Percentiles rank a stretch among this genome's conserved stretches.
Evolutionary conservation across 35 echinoderm and acorn worm genomes (phyloP).

Genomic region (Lytechinus variegatus): DNA sequence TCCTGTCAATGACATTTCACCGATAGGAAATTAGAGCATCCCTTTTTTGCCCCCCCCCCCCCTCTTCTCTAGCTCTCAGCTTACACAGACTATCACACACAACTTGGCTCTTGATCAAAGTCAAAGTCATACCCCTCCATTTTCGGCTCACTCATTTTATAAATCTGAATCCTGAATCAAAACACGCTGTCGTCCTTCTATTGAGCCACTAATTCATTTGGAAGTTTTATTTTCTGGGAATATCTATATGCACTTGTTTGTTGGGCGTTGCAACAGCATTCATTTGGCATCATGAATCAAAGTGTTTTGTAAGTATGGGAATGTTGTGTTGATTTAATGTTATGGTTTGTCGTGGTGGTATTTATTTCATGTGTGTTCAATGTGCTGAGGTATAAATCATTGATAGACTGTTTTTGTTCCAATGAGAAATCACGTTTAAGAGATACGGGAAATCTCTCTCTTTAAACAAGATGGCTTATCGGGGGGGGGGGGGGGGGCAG

Average conservation of each 20-base stretch:
- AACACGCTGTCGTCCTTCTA: not conserved
- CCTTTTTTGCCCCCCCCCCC: not conserved
- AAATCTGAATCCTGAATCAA: not conserved
- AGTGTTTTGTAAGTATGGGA: not conserved
- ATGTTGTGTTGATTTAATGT: not conserved
- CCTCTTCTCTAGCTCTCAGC: not conserved
- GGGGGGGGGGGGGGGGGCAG: too few relatives aligned
- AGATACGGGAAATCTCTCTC: too few relatives aligned
- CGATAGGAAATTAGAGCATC: constrained; percentile 24
- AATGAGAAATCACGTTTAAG: too few relatives aligned
- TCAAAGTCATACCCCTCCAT: not conserved
- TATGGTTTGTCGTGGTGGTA: not conserved
- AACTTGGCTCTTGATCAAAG: not conserved
- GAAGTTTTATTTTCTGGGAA: not conserved
- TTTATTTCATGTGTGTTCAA: too few relatives aligned
- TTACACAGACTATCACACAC: not conserved
- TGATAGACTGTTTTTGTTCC: too few relatives aligned
- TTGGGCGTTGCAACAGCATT: not conserved
- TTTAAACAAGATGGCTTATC: too few relatives aligned
- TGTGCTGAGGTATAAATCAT: too few relatives aligned
- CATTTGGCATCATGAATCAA: not conserved
- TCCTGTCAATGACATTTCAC: constrained; percentile 38
- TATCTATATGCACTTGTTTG: not conserved
- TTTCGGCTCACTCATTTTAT: not conserved
- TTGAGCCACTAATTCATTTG: not conserved